These are phyloP conservation scores for Stenurella melanura DNA, from an alignment of 2,888 invertebrate genomes.

Conservation along the genomic window DNA sequence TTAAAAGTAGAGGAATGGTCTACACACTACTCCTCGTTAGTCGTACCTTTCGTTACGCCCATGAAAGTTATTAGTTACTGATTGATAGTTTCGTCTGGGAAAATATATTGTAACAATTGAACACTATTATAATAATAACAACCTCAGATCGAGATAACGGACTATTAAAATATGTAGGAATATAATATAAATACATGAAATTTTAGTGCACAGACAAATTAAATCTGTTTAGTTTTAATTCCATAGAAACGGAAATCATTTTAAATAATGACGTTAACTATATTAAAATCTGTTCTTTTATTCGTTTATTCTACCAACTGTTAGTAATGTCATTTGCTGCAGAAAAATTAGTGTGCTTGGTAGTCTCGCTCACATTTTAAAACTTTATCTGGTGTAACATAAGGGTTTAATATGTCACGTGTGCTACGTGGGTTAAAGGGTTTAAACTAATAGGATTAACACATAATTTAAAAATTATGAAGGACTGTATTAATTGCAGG, in stretches of 20 bases:
- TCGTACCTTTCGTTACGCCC: background rate
- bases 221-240: background rate
- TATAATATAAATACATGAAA: too few species aligned
- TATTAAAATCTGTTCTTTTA: background rate
- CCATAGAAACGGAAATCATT: background rate
- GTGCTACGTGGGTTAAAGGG: background rate
- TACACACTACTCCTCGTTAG: background rate
- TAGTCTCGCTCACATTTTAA: background rate
- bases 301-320: background rate
- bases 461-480: constrained; percentile 1
- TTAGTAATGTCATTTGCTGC: background rate
- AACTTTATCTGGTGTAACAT: background rate
- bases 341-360: background rate
- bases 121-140: background rate
- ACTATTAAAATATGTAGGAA: too few species aligned
- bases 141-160: too few species aligned
- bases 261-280: background rate
- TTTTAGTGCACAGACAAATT: too few species aligned
- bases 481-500: background rate
- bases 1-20: background rate
- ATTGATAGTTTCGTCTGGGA: background rate
- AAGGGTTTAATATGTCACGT: background rate
- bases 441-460: background rate
- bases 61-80: background rate
- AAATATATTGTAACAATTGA: background rate